A percentile compares a stretch with the other conserved stretches of the same genome.
Conservation (phyloP, 64 coral and sea anemone genomes). For the Anthopleura sola region DNA sequence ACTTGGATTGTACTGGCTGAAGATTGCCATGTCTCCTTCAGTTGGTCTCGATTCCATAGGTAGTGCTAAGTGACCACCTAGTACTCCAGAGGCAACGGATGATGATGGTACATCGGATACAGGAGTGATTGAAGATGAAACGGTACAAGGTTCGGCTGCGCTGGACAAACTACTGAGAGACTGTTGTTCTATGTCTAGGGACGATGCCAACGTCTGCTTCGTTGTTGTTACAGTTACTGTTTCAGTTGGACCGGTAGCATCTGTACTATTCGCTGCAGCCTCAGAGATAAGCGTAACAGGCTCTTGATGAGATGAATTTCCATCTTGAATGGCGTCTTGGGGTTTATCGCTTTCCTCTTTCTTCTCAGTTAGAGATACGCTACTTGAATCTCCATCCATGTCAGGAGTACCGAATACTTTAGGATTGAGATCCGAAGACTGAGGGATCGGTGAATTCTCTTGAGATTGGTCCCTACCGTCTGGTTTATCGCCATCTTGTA, state of each 20-base stretch:
- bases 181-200: neutral
- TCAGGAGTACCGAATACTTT: neutral
- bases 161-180: neutral
- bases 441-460: neutral
- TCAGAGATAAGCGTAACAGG: neutral
- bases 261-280: neutral
- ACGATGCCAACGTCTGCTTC: neutral
- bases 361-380: neutral
- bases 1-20: neutral
- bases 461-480: slow-evolving; percentile 10
- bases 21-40: slow-evolving; percentile 13
- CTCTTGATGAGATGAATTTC: neutral
- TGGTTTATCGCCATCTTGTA: slow-evolving; percentile 25
- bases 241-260: neutral
- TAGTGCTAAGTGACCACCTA: slow-evolving; percentile 10
- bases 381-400: neutral
- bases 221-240: neutral
- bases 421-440: neutral
- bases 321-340: neutral
- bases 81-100: slow-evolving; percentile 6
- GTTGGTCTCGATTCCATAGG: slow-evolving; percentile 13
- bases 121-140: neutral
- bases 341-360: neutral
- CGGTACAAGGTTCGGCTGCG: neutral
- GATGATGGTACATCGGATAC: neutral